Conservation (phyloP, 2,797 vertebrate genomes). For the Crax fasciolata region DNA sequence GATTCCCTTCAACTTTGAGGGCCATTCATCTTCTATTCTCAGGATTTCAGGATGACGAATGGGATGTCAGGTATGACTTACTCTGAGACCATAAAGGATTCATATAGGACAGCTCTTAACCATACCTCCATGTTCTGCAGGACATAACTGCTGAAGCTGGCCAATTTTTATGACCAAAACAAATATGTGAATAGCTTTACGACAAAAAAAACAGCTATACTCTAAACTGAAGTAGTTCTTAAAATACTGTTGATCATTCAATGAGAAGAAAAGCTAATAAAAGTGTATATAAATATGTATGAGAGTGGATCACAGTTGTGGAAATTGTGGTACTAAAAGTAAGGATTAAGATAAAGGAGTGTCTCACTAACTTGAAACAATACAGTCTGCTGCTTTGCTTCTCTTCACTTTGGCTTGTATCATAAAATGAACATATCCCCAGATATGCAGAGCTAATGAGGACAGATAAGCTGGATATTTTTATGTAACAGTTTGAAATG, state of each 20-base stretch:
- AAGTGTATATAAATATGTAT: not conserved
- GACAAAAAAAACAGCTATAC: not conserved
- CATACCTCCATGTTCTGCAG: not conserved
- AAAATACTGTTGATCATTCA: not conserved
- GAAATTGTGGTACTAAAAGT: not conserved
- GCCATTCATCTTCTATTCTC: constrained; percentile 53
- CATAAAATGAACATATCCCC: not conserved
- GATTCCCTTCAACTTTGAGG: constrained; percentile 53
- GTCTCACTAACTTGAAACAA: not conserved
- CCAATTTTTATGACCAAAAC: not conserved
- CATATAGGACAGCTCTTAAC: not conserved
- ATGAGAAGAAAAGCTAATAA: not conserved
- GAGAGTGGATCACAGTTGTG: not conserved
- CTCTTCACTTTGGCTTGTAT: not conserved
- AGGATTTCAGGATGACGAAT: constrained; percentile 55
- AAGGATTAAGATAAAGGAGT: not conserved
- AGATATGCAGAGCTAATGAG: not conserved
- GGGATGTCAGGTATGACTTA: constrained; percentile 40
- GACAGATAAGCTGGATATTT: not conserved
- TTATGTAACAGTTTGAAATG: not conserved
- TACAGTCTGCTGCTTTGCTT: not conserved
- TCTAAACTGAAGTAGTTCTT: not conserved
- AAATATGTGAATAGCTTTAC: not conserved
- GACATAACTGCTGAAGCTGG: not conserved
- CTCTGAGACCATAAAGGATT: constrained; percentile 21